These are phyloP conservation scores for Tribolium freemani DNA, from an alignment of 2,888 invertebrate genomes.

Conservation along the genomic window DNA sequence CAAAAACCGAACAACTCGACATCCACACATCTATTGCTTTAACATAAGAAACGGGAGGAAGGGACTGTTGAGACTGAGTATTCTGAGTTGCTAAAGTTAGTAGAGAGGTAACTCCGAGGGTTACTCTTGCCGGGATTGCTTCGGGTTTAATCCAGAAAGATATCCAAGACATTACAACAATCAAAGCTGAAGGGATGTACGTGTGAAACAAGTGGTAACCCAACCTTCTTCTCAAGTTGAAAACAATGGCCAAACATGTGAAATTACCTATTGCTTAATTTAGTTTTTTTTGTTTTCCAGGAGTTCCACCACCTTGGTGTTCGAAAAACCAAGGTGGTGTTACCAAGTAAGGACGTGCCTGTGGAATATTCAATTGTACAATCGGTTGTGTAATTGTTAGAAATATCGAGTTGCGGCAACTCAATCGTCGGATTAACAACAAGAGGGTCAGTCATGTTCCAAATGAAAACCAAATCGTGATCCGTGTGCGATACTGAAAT, in stretches of 20 bases:
- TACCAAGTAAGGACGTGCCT: constrained; percentile 67
- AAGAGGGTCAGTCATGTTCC: constrained; percentile 89
- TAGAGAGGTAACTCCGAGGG: constrained; percentile 88
- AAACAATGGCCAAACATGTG: constrained; percentile 91
- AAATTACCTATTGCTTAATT: constrained; percentile 80
- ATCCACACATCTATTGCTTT: constrained; percentile 95
- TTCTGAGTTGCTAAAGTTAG: constrained; percentile 92
- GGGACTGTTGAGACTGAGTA: constrained; percentile 89
- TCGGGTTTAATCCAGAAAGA: constrained; percentile 97
- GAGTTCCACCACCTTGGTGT: no score
- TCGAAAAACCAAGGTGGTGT: background rate
- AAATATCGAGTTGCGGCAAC: constrained; percentile 88
- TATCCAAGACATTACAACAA: constrained; percentile 96
- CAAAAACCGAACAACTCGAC: constrained; percentile 92
- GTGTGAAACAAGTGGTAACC: constrained; percentile 94
- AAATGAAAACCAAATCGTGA: constrained; percentile 89
- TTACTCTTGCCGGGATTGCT: constrained; percentile 91
- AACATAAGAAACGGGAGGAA: constrained; percentile 93
- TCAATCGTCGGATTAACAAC: constrained; percentile 92
- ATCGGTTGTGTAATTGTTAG: constrained; percentile 89
- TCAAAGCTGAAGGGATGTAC: constrained; percentile 91
- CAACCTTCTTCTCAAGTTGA: constrained; percentile 84
- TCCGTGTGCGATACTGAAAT: constrained; percentile 87
- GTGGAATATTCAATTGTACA: constrained; percentile 90
- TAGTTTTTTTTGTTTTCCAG: background rate